A percentile compares a stretch with the other conserved stretches of the same genome.
These are phyloP conservation scores for Naso thynnoides DNA, from an alignment of 2,797 vertebrate genomes.

Conservation along the genomic window DNA sequence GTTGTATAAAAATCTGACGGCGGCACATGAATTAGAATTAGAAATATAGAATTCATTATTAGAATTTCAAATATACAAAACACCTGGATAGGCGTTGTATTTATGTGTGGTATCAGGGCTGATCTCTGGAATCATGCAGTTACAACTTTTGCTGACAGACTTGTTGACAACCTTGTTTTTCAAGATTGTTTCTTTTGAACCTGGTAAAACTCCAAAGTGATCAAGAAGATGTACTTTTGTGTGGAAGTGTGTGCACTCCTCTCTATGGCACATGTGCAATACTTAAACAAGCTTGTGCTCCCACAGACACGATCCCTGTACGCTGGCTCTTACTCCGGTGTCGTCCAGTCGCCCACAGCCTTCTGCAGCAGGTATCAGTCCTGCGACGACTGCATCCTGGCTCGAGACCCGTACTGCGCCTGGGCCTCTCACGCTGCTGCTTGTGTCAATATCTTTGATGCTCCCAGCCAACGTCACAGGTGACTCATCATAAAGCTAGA, in stretches of 20 bases:
- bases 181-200: not conserved
- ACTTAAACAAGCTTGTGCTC: constrained; percentile 51
- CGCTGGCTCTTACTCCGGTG: constrained; percentile 91
- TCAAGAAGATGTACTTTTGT: not conserved
- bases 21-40: not conserved
- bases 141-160: not conserved
- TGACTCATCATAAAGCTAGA: constrained; percentile 60
- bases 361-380: constrained; percentile 90
- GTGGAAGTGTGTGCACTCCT: not conserved
- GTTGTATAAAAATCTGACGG: not conserved
- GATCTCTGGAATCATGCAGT: not conserved
- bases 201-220: not conserved
- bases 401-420: constrained; percentile 95
- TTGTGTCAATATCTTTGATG: constrained; percentile 85
- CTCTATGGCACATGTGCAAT: not conserved
- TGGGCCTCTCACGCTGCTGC: constrained; percentile 83
- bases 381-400: constrained; percentile 91
- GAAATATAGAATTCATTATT: too few relatives aligned
- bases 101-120: not conserved
- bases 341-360: constrained; percentile 92
- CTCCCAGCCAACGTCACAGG: constrained; percentile 71
- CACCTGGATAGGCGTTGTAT: too few relatives aligned
- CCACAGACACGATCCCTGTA: constrained; percentile 87
- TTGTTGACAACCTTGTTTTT: not conserved
- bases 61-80: not conserved